Evolutionary conservation across 1,140 invertebrate genomes (phyloP).

Genomic region (Plutomurus gul): DNA sequence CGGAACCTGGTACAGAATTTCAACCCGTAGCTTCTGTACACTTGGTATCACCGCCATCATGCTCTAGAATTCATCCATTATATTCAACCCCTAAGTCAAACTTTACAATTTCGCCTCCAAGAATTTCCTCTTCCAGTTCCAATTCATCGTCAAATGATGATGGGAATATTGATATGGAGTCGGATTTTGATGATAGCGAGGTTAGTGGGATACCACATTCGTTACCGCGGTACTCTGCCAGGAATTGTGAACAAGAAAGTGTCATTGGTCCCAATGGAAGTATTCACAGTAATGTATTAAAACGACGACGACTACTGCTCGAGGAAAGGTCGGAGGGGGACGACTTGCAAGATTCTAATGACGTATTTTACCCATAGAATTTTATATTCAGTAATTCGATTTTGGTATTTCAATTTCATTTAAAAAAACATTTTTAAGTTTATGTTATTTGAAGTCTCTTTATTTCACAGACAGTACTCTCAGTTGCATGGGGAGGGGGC

Average conservation of each 20-base stretch:
- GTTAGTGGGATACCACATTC: too few relatives aligned
- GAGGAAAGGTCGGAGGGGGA: neutral
- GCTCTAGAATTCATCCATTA: too few relatives aligned
- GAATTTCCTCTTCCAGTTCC: neutral
- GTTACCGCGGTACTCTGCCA: too few relatives aligned
- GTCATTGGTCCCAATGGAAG: slow-evolving; percentile 1
- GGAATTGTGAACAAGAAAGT: neutral
- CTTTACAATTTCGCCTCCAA: neutral
- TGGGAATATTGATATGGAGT: neutral
- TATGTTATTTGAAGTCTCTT: neutral
- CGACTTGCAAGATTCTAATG: neutral
- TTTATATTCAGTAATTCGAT: too few relatives aligned
- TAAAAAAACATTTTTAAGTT: neutral
- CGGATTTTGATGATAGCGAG: too few relatives aligned
- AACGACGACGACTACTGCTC: neutral
- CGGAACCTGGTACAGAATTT: too few relatives aligned
- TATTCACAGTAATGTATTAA: neutral
- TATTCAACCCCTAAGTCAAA: neutral
- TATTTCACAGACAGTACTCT: slow-evolving; percentile 42
- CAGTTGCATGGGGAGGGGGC: slow-evolving; percentile 57
- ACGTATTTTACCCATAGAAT: too few relatives aligned
- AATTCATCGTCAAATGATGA: neutral
- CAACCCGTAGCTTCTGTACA: too few relatives aligned
- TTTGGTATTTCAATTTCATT: neutral
- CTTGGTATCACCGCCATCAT: neutral